phyloP scores from a whole-genome alignment of 2,888 invertebrate genomes.

The Druceiella hillmani region DNA sequence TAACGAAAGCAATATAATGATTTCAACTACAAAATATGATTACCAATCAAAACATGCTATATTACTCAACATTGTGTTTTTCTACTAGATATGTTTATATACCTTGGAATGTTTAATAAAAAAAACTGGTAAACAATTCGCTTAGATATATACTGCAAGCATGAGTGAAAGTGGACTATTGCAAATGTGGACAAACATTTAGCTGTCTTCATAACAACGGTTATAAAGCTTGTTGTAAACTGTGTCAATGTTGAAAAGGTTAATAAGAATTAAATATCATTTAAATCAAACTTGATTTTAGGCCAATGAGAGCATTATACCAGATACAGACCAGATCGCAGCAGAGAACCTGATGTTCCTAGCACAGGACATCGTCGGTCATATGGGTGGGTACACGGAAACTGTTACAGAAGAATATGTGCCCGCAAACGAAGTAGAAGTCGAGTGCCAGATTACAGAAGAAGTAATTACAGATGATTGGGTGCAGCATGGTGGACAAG shows the following conservation, averaged over 20 bases:
- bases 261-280: constrained; percentile 8
- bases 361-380: constrained; percentile 50
- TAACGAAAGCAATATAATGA: no score
- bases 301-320: constrained; percentile 40
- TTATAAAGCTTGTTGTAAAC: no score
- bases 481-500: constrained; percentile 67
- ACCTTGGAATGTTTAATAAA: no score
- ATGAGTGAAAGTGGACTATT: no score
- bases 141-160: no score
- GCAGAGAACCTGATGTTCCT: constrained; percentile 59
- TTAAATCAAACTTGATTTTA: constrained; percentile 22
- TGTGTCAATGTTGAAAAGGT: constrained; percentile 1
- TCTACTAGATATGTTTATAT: no score
- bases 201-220: no score
- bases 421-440: constrained; percentile 40
- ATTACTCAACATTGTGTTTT: no score
- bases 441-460: constrained; percentile 65
- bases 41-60: no score
- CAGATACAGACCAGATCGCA: constrained; percentile 54
- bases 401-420: constrained; percentile 30
- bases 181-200: no score
- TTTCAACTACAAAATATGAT: no score
- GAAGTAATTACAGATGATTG: constrained; percentile 80
- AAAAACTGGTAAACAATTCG: no score
- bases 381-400: constrained; percentile 32